phyloP scores from a whole-genome alignment of 1,140 invertebrate genomes.

The Aphaenogaster ashmeadi region DNA sequence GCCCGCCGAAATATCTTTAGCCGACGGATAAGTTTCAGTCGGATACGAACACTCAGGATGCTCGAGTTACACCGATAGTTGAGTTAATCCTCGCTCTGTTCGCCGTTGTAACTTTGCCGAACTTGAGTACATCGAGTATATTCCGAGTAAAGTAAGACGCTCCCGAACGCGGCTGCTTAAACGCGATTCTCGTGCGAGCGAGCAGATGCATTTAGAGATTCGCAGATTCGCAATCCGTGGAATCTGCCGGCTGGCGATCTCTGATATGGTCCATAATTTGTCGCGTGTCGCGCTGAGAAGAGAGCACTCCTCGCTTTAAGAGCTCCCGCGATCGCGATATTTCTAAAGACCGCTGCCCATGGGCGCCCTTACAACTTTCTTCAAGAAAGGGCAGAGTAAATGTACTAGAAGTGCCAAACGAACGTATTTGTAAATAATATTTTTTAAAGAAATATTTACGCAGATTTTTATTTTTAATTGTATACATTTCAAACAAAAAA shows the following conservation, averaged over 20 bases:
- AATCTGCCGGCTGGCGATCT: background rate
- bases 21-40: background rate
- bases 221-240: background rate
- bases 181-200: background rate
- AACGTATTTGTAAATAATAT: too few species aligned
- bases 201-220: slow-evolving; percentile 7
- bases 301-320: background rate
- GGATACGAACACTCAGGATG: slow-evolving; percentile 27
- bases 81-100: background rate
- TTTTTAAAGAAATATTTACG: too few species aligned
- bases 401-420: too few species aligned
- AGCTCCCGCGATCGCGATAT: background rate
- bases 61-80: background rate
- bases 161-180: background rate
- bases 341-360: background rate
- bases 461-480: too few species aligned
- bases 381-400: too few species aligned
- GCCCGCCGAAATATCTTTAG: background rate
- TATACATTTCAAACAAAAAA: too few species aligned
- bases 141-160: background rate
- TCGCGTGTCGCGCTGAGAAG: background rate
- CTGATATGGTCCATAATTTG: background rate
- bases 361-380: too few species aligned
- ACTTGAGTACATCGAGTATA: background rate
- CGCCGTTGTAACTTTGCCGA: background rate